Evolutionary conservation across 2,888 invertebrate genomes (phyloP).

Genomic region (Bedellia somnulentella): DNA sequence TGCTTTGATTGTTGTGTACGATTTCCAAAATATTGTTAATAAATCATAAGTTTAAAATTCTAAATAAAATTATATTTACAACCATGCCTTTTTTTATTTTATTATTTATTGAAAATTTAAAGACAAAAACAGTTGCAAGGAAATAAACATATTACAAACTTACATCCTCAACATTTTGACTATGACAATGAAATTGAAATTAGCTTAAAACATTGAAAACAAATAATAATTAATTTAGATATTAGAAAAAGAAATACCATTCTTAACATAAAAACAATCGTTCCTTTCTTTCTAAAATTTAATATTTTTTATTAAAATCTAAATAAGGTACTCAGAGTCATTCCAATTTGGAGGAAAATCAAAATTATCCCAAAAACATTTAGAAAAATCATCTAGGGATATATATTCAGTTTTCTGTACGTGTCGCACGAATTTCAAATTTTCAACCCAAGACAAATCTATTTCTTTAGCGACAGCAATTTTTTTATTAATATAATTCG

Average conservation of each 20-base stretch:
- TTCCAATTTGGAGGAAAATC: conserved; percentile 16
- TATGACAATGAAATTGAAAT: no score
- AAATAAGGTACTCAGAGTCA: neutral
- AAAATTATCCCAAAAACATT: conserved; percentile 28
- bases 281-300: no score
- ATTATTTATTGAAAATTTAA: no score
- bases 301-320: neutral
- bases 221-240: no score
- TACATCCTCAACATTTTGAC: no score
- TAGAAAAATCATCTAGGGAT: conserved; percentile 9
- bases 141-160: no score
- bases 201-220: no score
- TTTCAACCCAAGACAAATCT: conserved; percentile 35
- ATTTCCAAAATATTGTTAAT: neutral
- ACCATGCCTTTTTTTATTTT: no score
- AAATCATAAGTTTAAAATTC: neutral
- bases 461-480: conserved; percentile 9
- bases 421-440: conserved; percentile 12
- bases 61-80: neutral
- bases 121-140: no score
- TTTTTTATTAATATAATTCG: no score
- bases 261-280: neutral
- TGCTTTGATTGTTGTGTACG: no score
- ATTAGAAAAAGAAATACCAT: no score
- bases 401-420: neutral